Conservation (phyloP, 92 coral and sea anemone species). For the Heliopora coerulea region DNA sequence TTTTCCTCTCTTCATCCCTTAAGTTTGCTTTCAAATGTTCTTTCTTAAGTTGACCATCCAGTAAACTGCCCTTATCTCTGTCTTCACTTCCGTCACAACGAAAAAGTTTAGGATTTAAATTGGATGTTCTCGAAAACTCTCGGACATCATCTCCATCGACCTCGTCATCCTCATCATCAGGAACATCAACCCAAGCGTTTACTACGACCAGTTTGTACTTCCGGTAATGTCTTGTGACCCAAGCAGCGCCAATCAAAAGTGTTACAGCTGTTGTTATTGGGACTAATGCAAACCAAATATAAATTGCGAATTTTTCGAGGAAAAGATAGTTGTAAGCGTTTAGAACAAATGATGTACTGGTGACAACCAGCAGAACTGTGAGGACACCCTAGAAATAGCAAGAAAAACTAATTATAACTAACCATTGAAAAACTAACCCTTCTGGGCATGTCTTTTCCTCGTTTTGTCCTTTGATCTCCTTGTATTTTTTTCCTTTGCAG, state of each 20-base stretch:
- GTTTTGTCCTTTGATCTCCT: no score
- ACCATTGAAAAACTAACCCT: no score
- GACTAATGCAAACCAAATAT: constrained; percentile 90
- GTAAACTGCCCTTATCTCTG: background rate
- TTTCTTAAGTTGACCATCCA: background rate
- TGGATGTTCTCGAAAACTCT: constrained; percentile 19
- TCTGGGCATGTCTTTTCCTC: no score
- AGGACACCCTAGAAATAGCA: constrained; percentile 64
- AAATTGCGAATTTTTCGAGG: constrained; percentile 77
- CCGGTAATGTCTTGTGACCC: constrained; percentile 83
- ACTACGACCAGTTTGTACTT: constrained; percentile 86
- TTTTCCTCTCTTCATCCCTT: no score
- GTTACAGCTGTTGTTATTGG: constrained; percentile 86
- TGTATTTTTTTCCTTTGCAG: no score
- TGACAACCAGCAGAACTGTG: constrained; percentile 80
- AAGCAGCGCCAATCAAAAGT: constrained; percentile 87
- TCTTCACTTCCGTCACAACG: background rate
- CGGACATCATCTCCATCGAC: constrained; percentile 64
- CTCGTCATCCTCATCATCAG: constrained; percentile 94
- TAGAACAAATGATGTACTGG: constrained; percentile 85
- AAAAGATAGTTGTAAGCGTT: constrained; percentile 89
- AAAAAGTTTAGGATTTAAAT: no score
- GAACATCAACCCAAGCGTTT: constrained; percentile 97
- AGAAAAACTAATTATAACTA: no score
- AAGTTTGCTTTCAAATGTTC: background rate